Evolutionary conservation across 2,113 vertebrate species (phyloP), one percentile per base, ranked within the genome.

Genomic region (Scomber scombrus): DNA sequence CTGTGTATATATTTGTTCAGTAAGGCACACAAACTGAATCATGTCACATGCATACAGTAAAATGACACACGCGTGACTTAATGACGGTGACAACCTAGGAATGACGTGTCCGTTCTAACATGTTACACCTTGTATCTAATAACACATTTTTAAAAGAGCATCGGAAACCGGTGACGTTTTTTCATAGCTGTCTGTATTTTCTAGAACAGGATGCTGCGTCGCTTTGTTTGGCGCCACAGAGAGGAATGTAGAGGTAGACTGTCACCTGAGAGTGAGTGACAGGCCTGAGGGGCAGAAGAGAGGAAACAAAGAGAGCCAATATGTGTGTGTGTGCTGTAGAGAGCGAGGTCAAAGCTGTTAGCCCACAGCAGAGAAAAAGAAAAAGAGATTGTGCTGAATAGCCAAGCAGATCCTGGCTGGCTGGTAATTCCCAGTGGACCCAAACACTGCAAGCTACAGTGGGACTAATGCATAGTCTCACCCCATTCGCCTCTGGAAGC

Each of bases 311-410:
- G 47, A 34, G 16, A 51, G 16, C 9, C 54, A 11, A 26, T 16
- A 40, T 40, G 34, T 34, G 13, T 57, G 45, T 58, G 52, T 26
- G 55, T 29, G 29, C 21, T 49, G 63, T 0, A 34, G 5, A 50
- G 18, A 71, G 69, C 8, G 62, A 80, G 78, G 68, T 68, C 76
- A 78, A 74, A 80, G 49, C 46, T 55, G 78, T 75, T 57, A 70
- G 46, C 57, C 63, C 13, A 14, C 2, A 29, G 75, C 21, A 3
- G 52, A 34, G 31, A 60, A 5, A 19, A 8, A 51, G 16, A 34
- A 40, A 15, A 16, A 71, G 54, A 81, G 67, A 60, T n/a, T 55
- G 60, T 47, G 18, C 46, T 64, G 68, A 83, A 78, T 60, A 60
- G 18, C 26, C 43, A 15, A 50, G 19, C 23, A 31, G 45, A 45